Evolutionary conservation across 2,113 vertebrate species (phyloP), one percentile per base, ranked within the genome.

Genomic region (Jaculus jaculus): DNA sequence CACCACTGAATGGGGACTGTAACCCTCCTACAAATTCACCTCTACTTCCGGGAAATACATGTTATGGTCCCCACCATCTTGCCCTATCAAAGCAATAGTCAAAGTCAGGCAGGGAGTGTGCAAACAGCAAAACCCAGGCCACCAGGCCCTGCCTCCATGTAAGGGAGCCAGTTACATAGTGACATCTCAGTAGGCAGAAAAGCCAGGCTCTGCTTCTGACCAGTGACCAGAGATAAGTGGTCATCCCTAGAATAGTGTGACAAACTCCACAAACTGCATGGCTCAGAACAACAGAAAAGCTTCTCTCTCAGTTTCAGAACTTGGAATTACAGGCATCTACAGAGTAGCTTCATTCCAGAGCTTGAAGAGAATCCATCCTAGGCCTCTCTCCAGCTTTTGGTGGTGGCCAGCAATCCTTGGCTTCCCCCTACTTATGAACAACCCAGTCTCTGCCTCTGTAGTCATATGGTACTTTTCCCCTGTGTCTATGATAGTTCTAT

Each of bases 181-280:
- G 42, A 79, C 47, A 1, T 66, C 77, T 87, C 0, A 73, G 37
- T 0, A 24, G 32, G 37, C 0, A 24, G 32, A 80, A 26, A 61
- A 61, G 69, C 9, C 51, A 30, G 32, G 7, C 13, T 51, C 83
- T 10, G 34, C 66, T 30, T 51, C 39, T n/a, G 24, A 2, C 15
- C 37, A 47, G 0, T 3, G 24, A 4, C 37, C 26, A 9, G 20
- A 11, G 2, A 24, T 1, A 2, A 12, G 39, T 16, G 6, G 7
- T 34, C 5, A 7, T 5, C 23, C 11, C 88, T 61, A 37, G 58
- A 39, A 15, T 54, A 34, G 18, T n/a, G 18, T 61, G 42, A 63
- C 54, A 61, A 75, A 28, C 18, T 32, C 32, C 30, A n/a, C 58
- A 32, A 74, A 74, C 28, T 60, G 34, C 6, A 24, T 74, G 84